Evolutionary conservation across 2,888 invertebrate species (phyloP), one percentile per base, ranked within the genome.

Genomic region (Allophyes oxyacanthae): DNA sequence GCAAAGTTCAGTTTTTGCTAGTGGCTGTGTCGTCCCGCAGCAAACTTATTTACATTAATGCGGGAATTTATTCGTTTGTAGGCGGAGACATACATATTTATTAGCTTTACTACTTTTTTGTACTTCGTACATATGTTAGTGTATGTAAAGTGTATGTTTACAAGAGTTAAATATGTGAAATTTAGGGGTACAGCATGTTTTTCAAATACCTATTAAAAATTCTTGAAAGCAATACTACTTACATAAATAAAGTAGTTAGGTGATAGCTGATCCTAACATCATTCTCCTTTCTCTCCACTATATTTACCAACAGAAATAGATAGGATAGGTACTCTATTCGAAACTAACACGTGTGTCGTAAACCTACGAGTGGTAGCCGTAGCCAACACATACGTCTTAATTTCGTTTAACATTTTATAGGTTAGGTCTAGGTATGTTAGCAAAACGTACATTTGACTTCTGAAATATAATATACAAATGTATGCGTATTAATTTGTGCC

Each of bases 1-100:
- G 71, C 73, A 73, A 79, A 76, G 73, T 77, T 75, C 59, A 64
- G 72, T 77, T 81, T 78, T 78, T 79, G 66, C 62, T 55, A 48
- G 67, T 54, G 61, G 70, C 57, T 40, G 49, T 54, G 51, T 69
- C 33, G 57, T 55, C 28, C 28, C 37, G 42, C 54, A 26, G 68
- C 40, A 50, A 52, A 66, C 63, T 66, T 71, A 71, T 68, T 68
- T 56, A 50, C 55, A 52, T 68, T 65, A 66, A 65, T 71, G 72
- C 14, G 44, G 36, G 38, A 64, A 58, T 68, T 71, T 65, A 60
- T 68, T 71, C 66, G 54, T 65, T 71, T 52, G 55, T 50, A 49
- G 15, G 44, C 51, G 41, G 13, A 32, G 37, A 45, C 54, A 71
- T 65, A 55, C 51, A 58, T 68, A 65, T 60, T 68, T 55, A 60